A percentile compares a stretch with the other conserved stretches of the same genome.
Evolutionary conservation across 2,113 vertebrate genomes (phyloP).

Genomic region (Caracal caracal): DNA sequence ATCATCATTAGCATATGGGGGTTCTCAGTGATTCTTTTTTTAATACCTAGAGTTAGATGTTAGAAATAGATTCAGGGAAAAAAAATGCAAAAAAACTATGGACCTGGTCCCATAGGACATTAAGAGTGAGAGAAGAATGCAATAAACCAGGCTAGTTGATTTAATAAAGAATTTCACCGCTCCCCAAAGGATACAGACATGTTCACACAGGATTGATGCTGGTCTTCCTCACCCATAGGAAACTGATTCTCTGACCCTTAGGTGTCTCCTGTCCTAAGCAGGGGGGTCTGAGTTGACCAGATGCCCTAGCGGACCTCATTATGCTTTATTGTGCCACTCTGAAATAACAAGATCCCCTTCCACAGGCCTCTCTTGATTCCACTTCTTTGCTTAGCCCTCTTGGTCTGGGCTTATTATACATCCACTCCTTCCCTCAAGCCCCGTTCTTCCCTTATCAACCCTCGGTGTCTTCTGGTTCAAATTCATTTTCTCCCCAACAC

Average conservation of each 20-base stretch:
- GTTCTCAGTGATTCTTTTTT: not conserved
- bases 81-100: not conserved
- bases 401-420: conserved; percentile 43
- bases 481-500: conserved; percentile 73
- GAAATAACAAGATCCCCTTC: not conserved
- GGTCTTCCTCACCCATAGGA: not conserved
- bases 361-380: not conserved
- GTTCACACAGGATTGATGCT: not conserved
- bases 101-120: not conserved
- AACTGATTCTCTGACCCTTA: not conserved
- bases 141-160: not conserved
- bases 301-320: not conserved
- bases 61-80: not conserved
- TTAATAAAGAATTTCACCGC: not conserved
- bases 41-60: not conserved
- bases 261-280: not conserved
- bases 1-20: not conserved
- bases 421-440: conserved; percentile 59
- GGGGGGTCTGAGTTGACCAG: not conserved
- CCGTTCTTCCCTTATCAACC: conserved; percentile 71
- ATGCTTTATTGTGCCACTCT: not conserved
- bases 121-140: not conserved
- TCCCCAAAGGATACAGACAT: not conserved
- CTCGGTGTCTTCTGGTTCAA: conserved; percentile 72
- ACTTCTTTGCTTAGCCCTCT: not conserved